Evolutionary conservation across 2,113 vertebrate species (phyloP), one percentile per base, ranked within the genome.

Genomic region (Aplodontia rufa): DNA sequence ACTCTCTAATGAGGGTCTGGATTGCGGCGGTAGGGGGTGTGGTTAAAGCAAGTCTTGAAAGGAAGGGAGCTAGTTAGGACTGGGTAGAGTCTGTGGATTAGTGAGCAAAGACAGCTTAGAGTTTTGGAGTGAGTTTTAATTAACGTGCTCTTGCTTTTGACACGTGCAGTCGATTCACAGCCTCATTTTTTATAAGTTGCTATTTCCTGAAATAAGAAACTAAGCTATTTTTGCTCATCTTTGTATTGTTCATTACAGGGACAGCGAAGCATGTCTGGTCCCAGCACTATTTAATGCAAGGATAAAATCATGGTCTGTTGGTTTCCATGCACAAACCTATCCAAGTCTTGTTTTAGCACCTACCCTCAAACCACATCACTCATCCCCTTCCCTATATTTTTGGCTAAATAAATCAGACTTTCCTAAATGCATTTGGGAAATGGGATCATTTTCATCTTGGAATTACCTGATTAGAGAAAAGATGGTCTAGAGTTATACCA

Each of bases 121-220:
- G 53, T 75, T 87, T 72, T 53, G 87, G 90, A 79, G 8, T 85
- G 80, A 93, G 22, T 87, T 93, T 68, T 37, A 55, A 72, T n/a
- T 26, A 89, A 20, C 45, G 37, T 4, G 2, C 10, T 83, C n/a
- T 82, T 89, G 49, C 20, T 74, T 62, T 90, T 86, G 76, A 55
- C 22, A 40, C 72, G 6, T 60, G 62, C 49, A 32, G 55, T 32
- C 71, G 47, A 81, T n/a, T 74, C 12, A 55, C 3, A 87, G 37
- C 13, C 12, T 91, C 13, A 42, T 0, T 3, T 90, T 72, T 37
- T 24, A 62, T 28, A 37, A 92, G 28, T 10, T 32, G 20, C 4
- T 64, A 47, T 76, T 80, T 96, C 11, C 45, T 84, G 20, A 40
- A 78, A 30, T 24, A 78, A 58, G n/a, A 17, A 60, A 53, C 17